These are phyloP conservation scores for Clanis bilineata DNA, from an alignment of 2,888 invertebrate species.

Conservation along the genomic window DNA sequence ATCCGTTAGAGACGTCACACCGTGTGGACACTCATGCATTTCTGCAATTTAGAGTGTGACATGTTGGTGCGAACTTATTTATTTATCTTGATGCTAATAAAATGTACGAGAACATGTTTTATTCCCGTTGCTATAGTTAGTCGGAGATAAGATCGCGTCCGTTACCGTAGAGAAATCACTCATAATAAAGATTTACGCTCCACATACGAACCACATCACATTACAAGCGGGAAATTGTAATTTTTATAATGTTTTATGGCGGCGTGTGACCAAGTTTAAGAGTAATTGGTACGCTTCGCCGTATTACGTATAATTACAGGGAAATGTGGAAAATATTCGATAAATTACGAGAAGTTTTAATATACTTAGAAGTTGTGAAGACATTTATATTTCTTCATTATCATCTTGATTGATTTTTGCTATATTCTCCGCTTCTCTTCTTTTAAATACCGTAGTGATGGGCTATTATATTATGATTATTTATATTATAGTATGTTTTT, in stretches of 20 bases:
- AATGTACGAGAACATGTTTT: conserved; percentile 21
- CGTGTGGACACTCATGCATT: not conserved
- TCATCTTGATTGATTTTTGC: not conserved
- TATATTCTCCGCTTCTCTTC: not conserved
- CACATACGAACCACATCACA: conserved; percentile 24
- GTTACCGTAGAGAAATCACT: conserved; percentile 43
- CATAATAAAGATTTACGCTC: conserved; percentile 48
- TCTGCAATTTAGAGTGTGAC: conserved; percentile 9
- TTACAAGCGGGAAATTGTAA: conserved; percentile 21
- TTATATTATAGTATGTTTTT: too few species aligned
- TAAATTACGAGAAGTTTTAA: not conserved
- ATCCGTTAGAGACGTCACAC: conserved; percentile 1
- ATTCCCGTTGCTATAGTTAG: conserved; percentile 29
- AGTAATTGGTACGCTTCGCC: conserved; percentile 8
- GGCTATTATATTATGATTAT: too few species aligned
- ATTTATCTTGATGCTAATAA: conserved; percentile 15
- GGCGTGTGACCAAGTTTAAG: conserved; percentile 10
- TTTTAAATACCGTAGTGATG: not conserved
- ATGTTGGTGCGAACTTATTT: conserved; percentile 8
- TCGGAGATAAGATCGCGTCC: conserved; percentile 37
- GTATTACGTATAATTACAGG: conserved; percentile 1
- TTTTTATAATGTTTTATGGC: conserved; percentile 11
- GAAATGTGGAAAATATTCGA: not conserved
- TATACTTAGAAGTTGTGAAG: not conserved
- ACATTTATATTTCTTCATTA: not conserved